These are phyloP conservation scores for Amiota communis DNA, from an alignment of 2,888 invertebrate genomes.

Conservation along the genomic window DNA sequence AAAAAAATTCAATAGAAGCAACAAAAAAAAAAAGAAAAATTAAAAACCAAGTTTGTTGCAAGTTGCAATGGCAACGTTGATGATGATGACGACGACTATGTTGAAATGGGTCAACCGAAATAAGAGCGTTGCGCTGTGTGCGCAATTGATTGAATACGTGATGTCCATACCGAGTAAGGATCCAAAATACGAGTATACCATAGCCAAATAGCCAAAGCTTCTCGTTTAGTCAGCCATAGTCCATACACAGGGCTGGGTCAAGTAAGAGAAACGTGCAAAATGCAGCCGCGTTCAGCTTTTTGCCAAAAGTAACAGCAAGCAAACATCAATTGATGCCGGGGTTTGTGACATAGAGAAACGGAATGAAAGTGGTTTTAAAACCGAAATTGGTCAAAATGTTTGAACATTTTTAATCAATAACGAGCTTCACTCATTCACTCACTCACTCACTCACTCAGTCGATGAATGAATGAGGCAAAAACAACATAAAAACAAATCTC, in stretches of 20 bases:
- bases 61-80: slow-evolving; percentile 21
- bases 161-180: slow-evolving; percentile 56
- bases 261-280: too few species aligned
- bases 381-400: slow-evolving; percentile 63
- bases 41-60: slow-evolving; percentile 30
- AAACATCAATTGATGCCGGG: not conserved
- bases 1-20: slow-evolving; percentile 13
- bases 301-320: slow-evolving; percentile 1
- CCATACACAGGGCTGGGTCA: too few species aligned
- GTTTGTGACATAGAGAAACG: not conserved
- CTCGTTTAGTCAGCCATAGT: too few species aligned
- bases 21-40: slow-evolving; percentile 39
- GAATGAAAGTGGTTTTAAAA: slow-evolving; percentile 60
- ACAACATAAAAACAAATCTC: too few species aligned
- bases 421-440: slow-evolving; percentile 33
- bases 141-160: slow-evolving; percentile 67
- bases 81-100: slow-evolving; percentile 52
- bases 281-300: too few species aligned
- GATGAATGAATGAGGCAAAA: not conserved
- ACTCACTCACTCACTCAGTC: not conserved
- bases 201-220: too few species aligned
- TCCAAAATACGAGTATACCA: too few species aligned
- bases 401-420: slow-evolving; percentile 67
- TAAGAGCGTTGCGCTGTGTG: slow-evolving; percentile 46
- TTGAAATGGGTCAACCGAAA: slow-evolving; percentile 65